Percentiles rank a stretch among this genome's conserved stretches.
phyloP scores from a whole-genome alignment of 1,140 invertebrate species.

The Lepidostoma basale region DNA sequence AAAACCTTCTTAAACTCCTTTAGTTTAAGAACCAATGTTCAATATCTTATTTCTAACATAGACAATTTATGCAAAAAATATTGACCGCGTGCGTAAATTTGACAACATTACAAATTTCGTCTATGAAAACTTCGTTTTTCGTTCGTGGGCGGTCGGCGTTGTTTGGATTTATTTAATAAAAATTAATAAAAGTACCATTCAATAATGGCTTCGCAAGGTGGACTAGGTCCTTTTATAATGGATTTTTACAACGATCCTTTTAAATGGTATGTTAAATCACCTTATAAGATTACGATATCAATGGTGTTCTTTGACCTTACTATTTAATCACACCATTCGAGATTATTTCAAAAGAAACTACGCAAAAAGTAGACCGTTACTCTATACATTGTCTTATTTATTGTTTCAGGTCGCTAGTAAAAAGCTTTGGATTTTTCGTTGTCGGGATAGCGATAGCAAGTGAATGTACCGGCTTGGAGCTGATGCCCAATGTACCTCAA shows the following conservation, averaged over 20 bases:
- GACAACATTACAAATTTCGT: too few species aligned
- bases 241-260: conserved; percentile 43
- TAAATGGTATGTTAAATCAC: conserved; percentile 36
- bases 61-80: too few species aligned
- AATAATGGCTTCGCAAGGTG: conserved; percentile 21
- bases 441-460: conserved; percentile 71
- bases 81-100: too few species aligned
- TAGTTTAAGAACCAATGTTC: too few species aligned
- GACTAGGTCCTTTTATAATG: conserved; percentile 26
- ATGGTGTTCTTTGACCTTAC: background rate
- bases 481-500: conserved; percentile 64
- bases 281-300: background rate
- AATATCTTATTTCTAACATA: too few species aligned
- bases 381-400: background rate
- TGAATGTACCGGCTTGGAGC: conserved; percentile 69
- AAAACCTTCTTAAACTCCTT: too few species aligned
- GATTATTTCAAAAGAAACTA: background rate
- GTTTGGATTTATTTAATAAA: background rate
- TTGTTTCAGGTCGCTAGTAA: conserved; percentile 69
- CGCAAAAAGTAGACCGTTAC: too few species aligned
- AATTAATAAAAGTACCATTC: background rate
- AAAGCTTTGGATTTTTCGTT: conserved; percentile 71
- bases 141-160: background rate
- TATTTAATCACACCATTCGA: background rate
- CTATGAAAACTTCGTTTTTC: too few species aligned